phyloP scores from a whole-genome alignment of 2,113 vertebrate species.

The Leucopsar rothschildi region DNA sequence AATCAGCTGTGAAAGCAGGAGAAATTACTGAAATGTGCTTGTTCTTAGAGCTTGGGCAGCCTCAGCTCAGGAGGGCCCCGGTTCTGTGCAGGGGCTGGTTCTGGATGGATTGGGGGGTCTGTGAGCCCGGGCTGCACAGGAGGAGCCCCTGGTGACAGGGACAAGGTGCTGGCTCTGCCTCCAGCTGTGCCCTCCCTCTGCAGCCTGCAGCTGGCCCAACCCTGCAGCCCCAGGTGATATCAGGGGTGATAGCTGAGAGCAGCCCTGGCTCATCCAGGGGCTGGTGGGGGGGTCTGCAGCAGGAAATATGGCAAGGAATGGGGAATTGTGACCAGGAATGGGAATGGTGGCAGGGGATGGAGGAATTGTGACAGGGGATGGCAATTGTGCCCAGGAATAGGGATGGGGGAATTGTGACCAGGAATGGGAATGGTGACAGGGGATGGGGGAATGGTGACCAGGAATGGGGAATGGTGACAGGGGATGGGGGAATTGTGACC shows the following conservation, averaged over 20 bases:
- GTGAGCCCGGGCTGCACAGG: neutral
- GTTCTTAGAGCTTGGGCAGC: neutral
- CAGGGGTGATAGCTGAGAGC: neutral
- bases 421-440: too few relatives aligned
- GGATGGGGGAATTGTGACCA: too few relatives aligned
- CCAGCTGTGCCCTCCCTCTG: neutral
- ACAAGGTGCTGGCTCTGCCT: neutral
- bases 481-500: too few relatives aligned
- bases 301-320: too few relatives aligned
- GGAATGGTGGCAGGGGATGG: too few relatives aligned
- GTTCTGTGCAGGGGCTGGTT: neutral
- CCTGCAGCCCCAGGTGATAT: neutral
- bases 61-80: too few relatives aligned
- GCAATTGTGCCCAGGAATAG: too few relatives aligned
- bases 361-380: too few relatives aligned
- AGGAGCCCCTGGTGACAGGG: neutral
- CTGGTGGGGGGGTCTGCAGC: too few relatives aligned
- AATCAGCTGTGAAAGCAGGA: neutral
- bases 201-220: neutral
- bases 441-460: too few relatives aligned
- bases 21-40: fast-evolving
- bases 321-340: too few relatives aligned
- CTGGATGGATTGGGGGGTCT: neutral
- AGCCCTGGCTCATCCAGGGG: neutral
- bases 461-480: neutral